A percentile compares a stretch with the other conserved stretches of the same genome.
Conservation (phyloP, 2,113 vertebrate species). For the Cyanoliseus patagonus region DNA sequence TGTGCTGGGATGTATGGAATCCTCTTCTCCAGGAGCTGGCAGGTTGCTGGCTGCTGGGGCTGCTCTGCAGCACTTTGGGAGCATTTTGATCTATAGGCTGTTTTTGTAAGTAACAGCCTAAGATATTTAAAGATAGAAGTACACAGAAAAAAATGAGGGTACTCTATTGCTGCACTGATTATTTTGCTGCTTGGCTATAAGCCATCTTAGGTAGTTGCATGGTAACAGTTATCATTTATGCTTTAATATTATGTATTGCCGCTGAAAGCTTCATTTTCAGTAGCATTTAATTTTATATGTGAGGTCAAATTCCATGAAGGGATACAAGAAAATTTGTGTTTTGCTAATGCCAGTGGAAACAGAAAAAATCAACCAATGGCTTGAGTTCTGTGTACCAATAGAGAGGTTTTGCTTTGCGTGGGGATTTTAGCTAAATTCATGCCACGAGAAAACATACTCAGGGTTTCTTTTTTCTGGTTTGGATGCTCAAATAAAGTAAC, state of each 20-base stretch:
- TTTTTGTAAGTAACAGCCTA: background rate
- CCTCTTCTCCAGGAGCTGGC: background rate
- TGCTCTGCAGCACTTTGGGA: background rate
- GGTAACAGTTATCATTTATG: background rate
- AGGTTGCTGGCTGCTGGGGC: too few species aligned
- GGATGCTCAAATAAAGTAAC: background rate
- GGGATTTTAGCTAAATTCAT: background rate
- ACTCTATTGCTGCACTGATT: background rate
- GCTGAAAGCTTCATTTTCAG: background rate
- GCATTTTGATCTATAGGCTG: background rate
- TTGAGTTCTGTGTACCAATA: background rate
- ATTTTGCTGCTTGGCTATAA: background rate
- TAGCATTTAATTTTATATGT: background rate
- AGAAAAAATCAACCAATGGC: background rate
- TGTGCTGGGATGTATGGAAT: fast-evolving
- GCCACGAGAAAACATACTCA: background rate
- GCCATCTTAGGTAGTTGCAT: background rate
- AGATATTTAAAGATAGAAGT: background rate
- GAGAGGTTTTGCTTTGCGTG: background rate
- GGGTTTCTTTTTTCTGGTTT: background rate
- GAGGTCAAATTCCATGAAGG: background rate
- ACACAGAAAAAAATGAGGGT: background rate
- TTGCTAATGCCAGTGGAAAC: background rate
- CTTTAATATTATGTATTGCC: background rate
- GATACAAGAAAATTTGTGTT: background rate